Percentiles rank a stretch among this genome's conserved stretches.
Conservation (phyloP, 1,140 invertebrate species). For the Pseudomyrmex sp. region DNA sequence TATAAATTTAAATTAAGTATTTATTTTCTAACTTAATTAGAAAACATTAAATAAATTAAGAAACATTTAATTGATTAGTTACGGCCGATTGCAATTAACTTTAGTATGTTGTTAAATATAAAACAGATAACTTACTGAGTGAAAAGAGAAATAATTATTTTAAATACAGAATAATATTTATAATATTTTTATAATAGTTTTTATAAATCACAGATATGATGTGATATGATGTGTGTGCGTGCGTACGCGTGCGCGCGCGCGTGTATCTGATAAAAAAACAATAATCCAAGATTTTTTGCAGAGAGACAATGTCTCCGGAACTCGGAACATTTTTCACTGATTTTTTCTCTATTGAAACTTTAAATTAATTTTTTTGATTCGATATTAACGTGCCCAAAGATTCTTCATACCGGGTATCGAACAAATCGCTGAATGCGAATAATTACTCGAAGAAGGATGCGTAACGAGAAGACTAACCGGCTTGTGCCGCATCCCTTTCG, state of each 20-base stretch:
- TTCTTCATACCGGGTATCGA: constrained; percentile 18
- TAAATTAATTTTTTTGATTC: background rate
- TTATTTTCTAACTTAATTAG: too few species aligned
- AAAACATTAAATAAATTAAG: too few species aligned
- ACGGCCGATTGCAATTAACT: too few species aligned
- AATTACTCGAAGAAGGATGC: constrained; percentile 27
- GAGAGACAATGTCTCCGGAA: background rate
- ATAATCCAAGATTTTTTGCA: background rate
- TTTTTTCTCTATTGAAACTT: too few species aligned
- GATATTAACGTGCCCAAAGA: background rate
- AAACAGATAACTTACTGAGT: too few species aligned
- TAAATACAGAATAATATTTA: background rate
- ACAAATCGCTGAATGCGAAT: background rate
- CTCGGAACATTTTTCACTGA: background rate
- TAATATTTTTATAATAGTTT: background rate
- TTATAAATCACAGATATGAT: background rate
- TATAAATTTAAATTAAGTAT: too few species aligned
- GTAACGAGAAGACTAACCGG: constrained; percentile 25
- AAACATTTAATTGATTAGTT: too few species aligned
- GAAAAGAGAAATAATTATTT: background rate
- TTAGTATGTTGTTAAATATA: too few species aligned
- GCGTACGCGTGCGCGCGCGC: too few species aligned
- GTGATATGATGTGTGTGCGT: too few species aligned
- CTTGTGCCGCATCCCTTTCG: constrained; percentile 4
- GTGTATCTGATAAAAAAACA: background rate